Conservation (phyloP, 2,888 invertebrate species). For the Serripes groenlandicus region DNA sequence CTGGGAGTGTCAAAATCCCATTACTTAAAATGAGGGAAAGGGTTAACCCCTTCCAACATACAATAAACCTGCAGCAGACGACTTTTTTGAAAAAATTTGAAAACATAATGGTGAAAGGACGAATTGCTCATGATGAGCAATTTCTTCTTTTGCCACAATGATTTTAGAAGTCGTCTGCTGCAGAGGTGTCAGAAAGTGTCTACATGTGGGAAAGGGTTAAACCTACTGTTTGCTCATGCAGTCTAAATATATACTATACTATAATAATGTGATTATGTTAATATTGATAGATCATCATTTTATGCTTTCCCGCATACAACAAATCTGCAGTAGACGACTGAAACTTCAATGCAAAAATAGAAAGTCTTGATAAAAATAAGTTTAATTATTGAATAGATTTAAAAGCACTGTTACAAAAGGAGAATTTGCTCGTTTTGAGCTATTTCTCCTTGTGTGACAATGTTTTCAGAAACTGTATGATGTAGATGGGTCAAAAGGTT, state of each 20-base stretch:
- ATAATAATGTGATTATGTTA: background rate
- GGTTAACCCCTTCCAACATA: background rate
- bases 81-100: background rate
- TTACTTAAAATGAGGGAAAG: background rate
- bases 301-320: background rate
- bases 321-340: background rate
- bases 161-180: background rate
- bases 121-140: background rate
- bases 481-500: background rate
- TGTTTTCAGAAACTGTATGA: background rate
- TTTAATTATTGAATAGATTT: background rate
- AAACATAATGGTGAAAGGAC: background rate
- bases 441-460: background rate
- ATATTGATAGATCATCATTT: background rate
- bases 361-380: background rate
- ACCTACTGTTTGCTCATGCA: background rate
- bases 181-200: background rate
- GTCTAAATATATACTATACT: background rate
- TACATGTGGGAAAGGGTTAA: background rate
- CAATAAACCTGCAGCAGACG: too few species aligned
- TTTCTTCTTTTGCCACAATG: background rate
- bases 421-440: background rate
- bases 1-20: too few species aligned
- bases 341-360: background rate
- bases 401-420: background rate